A percentile compares a stretch with the other conserved stretches of the same genome.
Conservation (phyloP, 2,113 vertebrate genomes). For the Ellobius talpinus region DNA sequence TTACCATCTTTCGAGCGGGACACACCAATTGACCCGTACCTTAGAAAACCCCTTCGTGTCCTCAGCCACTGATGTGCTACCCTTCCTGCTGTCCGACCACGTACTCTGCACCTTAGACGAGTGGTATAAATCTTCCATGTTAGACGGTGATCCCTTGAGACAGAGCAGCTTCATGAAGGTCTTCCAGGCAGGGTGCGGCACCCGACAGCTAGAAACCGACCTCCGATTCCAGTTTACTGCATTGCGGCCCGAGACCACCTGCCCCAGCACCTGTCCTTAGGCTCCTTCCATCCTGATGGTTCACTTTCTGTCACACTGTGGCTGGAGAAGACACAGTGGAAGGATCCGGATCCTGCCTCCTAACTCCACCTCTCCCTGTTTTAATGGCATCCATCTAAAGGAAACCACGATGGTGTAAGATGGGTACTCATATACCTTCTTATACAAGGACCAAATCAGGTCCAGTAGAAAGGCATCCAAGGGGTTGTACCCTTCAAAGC, state of each 20-base stretch:
- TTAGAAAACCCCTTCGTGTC: too few species aligned
- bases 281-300: neutral
- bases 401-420: neutral
- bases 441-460: neutral
- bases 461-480: neutral
- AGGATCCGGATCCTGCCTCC: neutral
- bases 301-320: neutral
- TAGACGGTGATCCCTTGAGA: neutral
- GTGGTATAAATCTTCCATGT: neutral
- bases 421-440: neutral
- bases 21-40: accelerated
- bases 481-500: neutral
- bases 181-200: neutral
- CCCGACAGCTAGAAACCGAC: neutral
- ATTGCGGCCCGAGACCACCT: accelerated
- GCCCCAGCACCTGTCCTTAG: neutral
- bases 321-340: neutral
- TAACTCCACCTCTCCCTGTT: neutral
- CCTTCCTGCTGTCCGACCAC: neutral
- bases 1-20: too few species aligned
- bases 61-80: neutral
- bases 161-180: neutral
- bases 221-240: neutral
- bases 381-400: neutral
- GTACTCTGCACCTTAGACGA: neutral